Evolutionary conservation across 2,113 vertebrate species (phyloP).

Genomic region (Desmodus rotundus): DNA sequence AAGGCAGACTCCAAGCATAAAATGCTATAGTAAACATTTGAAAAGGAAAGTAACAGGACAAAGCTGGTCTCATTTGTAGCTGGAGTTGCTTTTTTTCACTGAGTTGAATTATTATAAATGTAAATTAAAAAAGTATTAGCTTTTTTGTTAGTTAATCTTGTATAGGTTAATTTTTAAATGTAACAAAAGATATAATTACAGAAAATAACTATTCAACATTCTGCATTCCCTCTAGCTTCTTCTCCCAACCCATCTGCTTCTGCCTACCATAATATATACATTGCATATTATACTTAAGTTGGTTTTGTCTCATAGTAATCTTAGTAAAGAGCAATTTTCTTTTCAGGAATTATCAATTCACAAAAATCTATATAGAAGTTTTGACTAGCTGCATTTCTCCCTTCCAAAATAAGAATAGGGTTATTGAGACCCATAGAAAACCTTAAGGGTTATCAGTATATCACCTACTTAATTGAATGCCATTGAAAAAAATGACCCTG

Average conservation of each 20-base stretch:
- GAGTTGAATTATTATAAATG: constrained; percentile 4
- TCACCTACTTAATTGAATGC: not conserved
- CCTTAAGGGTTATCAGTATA: not conserved
- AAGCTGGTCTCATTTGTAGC: not conserved
- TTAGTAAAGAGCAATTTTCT: not conserved
- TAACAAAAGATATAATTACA: not conserved
- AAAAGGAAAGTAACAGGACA: not conserved
- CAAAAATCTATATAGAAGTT: not conserved
- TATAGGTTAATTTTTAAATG: not conserved
- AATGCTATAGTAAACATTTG: constrained; percentile 7
- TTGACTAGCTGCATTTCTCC: not conserved
- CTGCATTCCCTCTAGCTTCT: not conserved
- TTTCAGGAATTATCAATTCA: not conserved
- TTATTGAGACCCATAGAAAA: not conserved
- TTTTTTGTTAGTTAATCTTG: not conserved
- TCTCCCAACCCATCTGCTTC: not conserved
- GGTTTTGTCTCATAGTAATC: not conserved
- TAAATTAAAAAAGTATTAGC: not conserved
- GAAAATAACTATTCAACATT: not conserved
- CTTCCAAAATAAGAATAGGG: not conserved
- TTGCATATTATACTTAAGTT: not conserved
- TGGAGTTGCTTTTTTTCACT: not conserved
- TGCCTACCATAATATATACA: not conserved
- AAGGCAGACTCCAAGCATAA: not conserved
- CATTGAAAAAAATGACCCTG: not conserved